These are phyloP conservation scores for Drosophila helvetica DNA, from an alignment of 2,888 invertebrate genomes.

Conservation along the genomic window DNA sequence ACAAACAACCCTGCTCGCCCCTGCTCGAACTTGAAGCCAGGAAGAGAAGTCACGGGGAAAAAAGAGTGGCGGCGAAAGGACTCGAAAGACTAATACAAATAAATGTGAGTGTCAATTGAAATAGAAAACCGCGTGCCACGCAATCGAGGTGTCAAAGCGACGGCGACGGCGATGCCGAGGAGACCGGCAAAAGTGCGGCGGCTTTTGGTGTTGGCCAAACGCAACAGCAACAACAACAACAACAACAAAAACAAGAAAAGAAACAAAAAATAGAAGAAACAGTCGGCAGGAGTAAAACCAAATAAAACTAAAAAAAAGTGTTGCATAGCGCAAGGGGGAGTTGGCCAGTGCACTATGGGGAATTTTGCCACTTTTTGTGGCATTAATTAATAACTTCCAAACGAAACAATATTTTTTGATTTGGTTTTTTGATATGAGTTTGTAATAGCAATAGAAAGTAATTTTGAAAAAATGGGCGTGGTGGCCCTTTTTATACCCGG, in stretches of 20 bases:
- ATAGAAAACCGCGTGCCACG: conserved; percentile 75
- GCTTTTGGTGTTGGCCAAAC: conserved; percentile 66
- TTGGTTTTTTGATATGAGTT: too few relatives aligned
- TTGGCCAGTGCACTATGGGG: too few relatives aligned
- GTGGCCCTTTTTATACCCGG: too few relatives aligned
- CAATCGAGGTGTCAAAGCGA: conserved; percentile 77
- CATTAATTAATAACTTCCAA: too few relatives aligned
- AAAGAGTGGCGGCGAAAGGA: conserved; percentile 8
- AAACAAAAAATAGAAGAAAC: conserved; percentile 23
- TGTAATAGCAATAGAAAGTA: too few relatives aligned
- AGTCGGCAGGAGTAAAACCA: conserved; percentile 14
- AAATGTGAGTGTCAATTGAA: conserved; percentile 71
- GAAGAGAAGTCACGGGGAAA: conserved; percentile 6
- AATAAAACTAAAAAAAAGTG: conserved; percentile 58
- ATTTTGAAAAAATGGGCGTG: too few relatives aligned
- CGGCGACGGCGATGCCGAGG: conserved; percentile 48
- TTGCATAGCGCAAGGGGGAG: conserved; percentile 77
- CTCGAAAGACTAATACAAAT: conserved; percentile 47
- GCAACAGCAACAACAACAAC: conserved; percentile 9
- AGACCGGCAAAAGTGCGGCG: conserved; percentile 70
- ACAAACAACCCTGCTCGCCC: too few relatives aligned
- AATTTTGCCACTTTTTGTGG: too few relatives aligned
- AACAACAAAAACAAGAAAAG: conserved; percentile 16
- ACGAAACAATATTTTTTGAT: too few relatives aligned
- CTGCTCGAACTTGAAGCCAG: conserved; percentile 21